Conservation (phyloP, 2,797 vertebrate genomes). For the Rousettus madagascariensis region DNA sequence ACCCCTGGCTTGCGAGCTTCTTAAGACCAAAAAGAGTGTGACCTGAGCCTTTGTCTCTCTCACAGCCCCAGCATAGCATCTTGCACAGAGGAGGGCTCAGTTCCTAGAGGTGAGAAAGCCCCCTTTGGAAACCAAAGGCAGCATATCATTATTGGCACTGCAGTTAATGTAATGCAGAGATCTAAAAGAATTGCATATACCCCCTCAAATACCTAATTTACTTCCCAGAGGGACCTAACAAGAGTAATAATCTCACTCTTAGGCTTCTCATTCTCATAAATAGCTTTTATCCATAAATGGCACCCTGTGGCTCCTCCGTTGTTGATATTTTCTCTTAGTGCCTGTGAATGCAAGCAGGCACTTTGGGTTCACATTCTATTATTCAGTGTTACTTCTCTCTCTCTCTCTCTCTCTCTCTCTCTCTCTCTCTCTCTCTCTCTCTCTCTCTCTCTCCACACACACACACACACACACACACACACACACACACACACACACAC, state of each 20-base stretch:
- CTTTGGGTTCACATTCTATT: constrained; percentile 47
- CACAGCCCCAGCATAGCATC: neutral
- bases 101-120: neutral
- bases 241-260: constrained; percentile 22
- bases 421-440: neutral
- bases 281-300: constrained; percentile 55
- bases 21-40: neutral
- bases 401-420: neutral
- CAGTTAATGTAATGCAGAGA: constrained; percentile 19
- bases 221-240: constrained; percentile 42
- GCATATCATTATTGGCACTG: neutral
- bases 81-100: neutral
- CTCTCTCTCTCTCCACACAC: neutral
- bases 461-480: too few species aligned
- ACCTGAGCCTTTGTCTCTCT: neutral
- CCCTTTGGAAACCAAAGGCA: constrained; percentile 3
- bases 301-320: neutral
- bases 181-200: constrained; percentile 4
- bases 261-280: constrained; percentile 28
- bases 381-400: constrained; percentile 54
- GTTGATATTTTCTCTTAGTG: constrained; percentile 19
- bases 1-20: neutral
- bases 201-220: constrained; percentile 49
- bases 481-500: too few species aligned
- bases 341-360: constrained; percentile 29